Conservation (phyloP, 2,888 invertebrate species). For the Conus canariensis region DNA sequence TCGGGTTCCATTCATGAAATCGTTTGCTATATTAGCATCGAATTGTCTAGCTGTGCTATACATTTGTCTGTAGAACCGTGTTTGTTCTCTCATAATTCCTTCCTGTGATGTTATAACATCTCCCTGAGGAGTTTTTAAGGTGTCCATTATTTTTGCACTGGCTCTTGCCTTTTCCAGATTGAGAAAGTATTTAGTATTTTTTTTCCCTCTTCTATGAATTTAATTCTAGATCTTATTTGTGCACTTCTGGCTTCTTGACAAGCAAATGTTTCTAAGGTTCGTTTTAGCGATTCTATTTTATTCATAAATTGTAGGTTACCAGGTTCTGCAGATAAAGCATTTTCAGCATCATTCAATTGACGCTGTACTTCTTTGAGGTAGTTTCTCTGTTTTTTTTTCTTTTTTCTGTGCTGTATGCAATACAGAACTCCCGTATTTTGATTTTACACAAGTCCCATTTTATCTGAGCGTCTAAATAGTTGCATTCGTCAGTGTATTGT, state of each 20-base stretch:
- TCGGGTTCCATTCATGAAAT: background rate
- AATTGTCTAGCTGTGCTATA: too few species aligned
- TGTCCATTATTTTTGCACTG: background rate
- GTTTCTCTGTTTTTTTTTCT: too few species aligned
- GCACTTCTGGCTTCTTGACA: background rate
- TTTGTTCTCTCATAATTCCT: background rate
- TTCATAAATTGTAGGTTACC: background rate
- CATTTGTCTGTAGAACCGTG: background rate
- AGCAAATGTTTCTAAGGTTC: background rate
- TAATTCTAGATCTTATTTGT: background rate
- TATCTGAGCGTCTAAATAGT: background rate
- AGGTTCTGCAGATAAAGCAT: background rate
- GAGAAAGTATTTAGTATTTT: background rate
- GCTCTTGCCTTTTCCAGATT: background rate
- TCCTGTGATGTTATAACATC: background rate
- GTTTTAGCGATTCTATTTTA: background rate
- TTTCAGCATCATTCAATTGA: background rate
- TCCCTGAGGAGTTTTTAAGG: background rate
- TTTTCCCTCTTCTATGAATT: background rate
- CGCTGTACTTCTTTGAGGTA: background rate
- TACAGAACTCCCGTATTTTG: background rate
- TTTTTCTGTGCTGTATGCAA: background rate
- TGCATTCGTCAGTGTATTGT: background rate
- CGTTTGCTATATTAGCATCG: background rate
- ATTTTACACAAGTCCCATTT: background rate